Percentiles rank a stretch among this genome's conserved stretches.
These are phyloP conservation scores for Apodemia duryi DNA, from an alignment of 2,888 invertebrate genomes.

Conservation along the genomic window DNA sequence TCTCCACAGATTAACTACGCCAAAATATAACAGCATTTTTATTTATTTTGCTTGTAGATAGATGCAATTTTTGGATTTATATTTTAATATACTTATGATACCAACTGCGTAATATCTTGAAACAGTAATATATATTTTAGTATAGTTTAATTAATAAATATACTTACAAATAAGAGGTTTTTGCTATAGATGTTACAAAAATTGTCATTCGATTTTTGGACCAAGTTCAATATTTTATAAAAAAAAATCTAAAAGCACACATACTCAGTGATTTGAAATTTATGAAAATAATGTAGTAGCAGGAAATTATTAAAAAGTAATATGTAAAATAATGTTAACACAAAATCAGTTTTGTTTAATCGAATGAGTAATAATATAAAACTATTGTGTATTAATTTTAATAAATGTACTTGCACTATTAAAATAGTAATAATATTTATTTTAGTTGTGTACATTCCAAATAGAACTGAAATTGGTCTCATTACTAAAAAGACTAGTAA, in stretches of 20 bases:
- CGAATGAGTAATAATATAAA: neutral
- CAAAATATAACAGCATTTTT: constrained; percentile 14
- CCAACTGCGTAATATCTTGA: neutral
- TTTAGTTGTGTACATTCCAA: constrained; percentile 8
- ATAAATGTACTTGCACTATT: neutral
- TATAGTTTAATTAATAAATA: neutral
- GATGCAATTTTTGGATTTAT: constrained; percentile 15
- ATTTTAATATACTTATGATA: constrained; percentile 10
- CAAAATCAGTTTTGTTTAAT: neutral
- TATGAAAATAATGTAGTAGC: too few species aligned
- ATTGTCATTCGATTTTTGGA: neutral
- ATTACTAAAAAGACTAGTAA: neutral
- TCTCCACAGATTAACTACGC: constrained; percentile 14
- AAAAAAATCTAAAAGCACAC: too few species aligned
- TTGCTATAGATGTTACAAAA: neutral
- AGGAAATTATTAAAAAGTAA: neutral
- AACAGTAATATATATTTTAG: neutral
- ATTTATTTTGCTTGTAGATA: constrained; percentile 20
- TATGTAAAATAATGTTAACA: neutral
- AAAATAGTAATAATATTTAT: neutral
- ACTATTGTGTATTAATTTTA: neutral
- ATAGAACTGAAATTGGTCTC: constrained; percentile 8
- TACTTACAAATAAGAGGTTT: neutral
- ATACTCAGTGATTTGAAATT: too few species aligned
- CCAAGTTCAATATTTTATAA: neutral